Conservation (phyloP, 2,113 vertebrate species). For the Ciconia boyciana region DNA sequence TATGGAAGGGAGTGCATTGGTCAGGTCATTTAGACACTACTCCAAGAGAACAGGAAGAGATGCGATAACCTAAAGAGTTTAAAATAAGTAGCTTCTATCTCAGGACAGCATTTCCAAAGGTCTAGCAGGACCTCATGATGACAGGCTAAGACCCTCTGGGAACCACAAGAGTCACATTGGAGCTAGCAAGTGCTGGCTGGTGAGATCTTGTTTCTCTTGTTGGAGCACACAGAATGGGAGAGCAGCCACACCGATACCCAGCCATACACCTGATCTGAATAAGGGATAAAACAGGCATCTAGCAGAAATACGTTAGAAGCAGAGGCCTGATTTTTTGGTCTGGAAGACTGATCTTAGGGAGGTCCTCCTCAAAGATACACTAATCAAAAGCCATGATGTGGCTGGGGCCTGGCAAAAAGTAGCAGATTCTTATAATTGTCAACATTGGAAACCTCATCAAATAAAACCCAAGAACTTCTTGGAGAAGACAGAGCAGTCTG, state of each 20-base stretch:
- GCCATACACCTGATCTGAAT: background rate
- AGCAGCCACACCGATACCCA: background rate
- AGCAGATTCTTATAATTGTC: background rate
- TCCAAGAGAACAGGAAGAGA: background rate
- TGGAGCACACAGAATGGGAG: accelerated
- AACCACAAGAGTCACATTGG: accelerated
- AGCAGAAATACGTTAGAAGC: background rate
- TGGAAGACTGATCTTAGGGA: background rate
- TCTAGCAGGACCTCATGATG: background rate
- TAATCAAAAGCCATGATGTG: background rate
- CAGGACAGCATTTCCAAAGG: background rate
- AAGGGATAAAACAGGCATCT: background rate
- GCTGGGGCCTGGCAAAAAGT: background rate
- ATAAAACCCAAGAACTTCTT: background rate
- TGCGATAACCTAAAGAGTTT: background rate
- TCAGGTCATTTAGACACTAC: background rate
- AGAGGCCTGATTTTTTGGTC: background rate
- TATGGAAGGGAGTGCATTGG: background rate
- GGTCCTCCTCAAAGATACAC: background rate
- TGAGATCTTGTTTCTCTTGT: background rate
- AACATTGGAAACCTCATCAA: background rate
- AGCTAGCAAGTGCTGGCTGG: background rate
- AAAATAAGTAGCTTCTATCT: background rate
- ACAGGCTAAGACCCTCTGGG: background rate
- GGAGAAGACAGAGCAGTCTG: background rate